Evolutionary conservation across 2,113 vertebrate species (phyloP).

Genomic region (Pluvialis apricaria): DNA sequence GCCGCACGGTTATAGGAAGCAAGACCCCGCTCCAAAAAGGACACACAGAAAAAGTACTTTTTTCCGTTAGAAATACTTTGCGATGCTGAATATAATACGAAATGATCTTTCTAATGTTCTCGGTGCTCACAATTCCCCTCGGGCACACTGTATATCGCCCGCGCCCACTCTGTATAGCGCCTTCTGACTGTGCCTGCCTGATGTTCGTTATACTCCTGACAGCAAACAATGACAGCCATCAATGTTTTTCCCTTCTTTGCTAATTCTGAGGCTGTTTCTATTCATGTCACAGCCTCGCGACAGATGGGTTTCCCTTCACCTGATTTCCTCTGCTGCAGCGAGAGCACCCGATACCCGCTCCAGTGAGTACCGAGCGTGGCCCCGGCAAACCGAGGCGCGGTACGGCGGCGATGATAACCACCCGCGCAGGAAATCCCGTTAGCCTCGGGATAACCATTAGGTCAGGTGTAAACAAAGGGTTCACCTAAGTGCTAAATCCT

Average conservation of each 20-base stretch:
- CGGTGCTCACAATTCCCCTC: neutral
- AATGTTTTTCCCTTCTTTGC: neutral
- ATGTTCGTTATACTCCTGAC: neutral
- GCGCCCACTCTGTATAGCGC: neutral
- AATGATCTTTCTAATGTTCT: neutral
- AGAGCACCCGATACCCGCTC: neutral
- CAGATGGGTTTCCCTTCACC: neutral
- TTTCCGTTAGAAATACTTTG: neutral
- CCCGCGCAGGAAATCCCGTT: constrained; percentile 28
- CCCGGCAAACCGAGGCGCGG: neutral
- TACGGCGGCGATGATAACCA: neutral
- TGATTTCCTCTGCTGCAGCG: neutral
- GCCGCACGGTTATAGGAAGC: neutral
- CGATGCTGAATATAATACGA: neutral
- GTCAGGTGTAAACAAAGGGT: constrained; percentile 52
- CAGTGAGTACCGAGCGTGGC: neutral
- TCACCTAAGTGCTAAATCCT: constrained; percentile 17
- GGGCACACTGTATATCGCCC: neutral
- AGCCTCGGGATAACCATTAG: constrained; percentile 31
- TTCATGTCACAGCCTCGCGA: neutral
- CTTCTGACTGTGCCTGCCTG: neutral
- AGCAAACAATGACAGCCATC: neutral
- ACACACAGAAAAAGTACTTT: neutral
- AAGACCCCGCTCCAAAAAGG: neutral
- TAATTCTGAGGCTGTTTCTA: neutral